These are phyloP conservation scores for Anguilla pacifica DNA, from an alignment of 2,797 vertebrate species.

Conservation along the genomic window DNA sequence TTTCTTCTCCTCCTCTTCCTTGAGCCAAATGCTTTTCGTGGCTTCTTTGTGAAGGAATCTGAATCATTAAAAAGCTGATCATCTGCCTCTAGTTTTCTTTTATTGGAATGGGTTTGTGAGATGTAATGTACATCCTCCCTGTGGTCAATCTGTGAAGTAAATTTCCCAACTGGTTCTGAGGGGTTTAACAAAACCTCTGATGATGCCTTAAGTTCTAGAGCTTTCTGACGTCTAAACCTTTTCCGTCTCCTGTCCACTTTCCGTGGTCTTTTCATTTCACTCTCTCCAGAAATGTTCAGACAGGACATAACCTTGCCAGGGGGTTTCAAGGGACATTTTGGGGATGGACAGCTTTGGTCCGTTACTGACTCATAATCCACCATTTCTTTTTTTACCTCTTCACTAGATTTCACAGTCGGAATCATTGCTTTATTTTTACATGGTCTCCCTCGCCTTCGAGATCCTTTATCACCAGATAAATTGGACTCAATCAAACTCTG, in stretches of 20 bases:
- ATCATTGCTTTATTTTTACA: not conserved
- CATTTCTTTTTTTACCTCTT: constrained; percentile 46
- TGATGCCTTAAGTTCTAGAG: constrained; percentile 17
- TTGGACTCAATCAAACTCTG: constrained; percentile 20
- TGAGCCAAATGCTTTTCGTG: constrained; percentile 15
- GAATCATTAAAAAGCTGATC: not conserved
- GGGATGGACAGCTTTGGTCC: constrained; percentile 22
- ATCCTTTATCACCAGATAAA: not conserved
- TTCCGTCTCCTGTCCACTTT: constrained; percentile 39
- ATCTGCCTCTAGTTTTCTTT: constrained; percentile 13
- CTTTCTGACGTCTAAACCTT: constrained; percentile 35
- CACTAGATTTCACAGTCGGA: constrained; percentile 52
- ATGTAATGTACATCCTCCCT: not conserved
- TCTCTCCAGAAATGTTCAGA: constrained; percentile 23
- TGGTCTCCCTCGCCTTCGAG: constrained; percentile 31
- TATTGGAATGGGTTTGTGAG: constrained; percentile 27
- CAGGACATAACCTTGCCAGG: constrained; percentile 9
- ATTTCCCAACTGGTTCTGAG: not conserved
- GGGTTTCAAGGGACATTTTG: not conserved
- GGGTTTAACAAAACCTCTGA: not conserved
- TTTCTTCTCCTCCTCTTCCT: constrained; percentile 33
- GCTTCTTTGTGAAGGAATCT: constrained; percentile 12
- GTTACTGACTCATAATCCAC: constrained; percentile 37
- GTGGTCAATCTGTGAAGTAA: not conserved
- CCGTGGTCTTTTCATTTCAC: constrained; percentile 22